These are phyloP conservation scores for Lophotis ruficrista DNA, from an alignment of 2,113 vertebrate species.

Conservation along the genomic window DNA sequence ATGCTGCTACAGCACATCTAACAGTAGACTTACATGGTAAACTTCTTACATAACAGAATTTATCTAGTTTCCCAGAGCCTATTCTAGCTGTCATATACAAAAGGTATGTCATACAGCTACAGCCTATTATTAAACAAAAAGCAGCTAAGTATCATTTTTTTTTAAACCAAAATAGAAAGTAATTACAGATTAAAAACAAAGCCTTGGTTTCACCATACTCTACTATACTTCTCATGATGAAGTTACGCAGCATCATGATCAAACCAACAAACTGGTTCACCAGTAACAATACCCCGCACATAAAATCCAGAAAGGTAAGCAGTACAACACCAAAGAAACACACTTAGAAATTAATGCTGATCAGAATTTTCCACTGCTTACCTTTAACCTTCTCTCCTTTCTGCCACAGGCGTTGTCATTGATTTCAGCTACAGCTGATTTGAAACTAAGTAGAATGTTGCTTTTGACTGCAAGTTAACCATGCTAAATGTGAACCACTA, in stretches of 20 bases:
- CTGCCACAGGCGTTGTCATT: neutral
- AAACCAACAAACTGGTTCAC: neutral
- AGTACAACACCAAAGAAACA: neutral
- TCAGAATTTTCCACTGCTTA: neutral
- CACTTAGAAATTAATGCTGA: neutral
- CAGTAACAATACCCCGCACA: neutral
- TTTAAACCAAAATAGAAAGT: neutral
- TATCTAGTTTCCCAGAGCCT: neutral
- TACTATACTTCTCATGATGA: neutral
- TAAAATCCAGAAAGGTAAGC: neutral
- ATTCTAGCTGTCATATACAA: fast-evolving
- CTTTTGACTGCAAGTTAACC: neutral
- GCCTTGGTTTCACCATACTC: neutral
- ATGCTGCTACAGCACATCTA: neutral
- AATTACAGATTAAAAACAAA: neutral
- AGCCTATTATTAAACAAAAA: neutral
- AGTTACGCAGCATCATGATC: neutral
- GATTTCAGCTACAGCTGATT: neutral
- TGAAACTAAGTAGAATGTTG: neutral
- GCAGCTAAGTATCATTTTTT: neutral
- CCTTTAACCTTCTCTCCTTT: neutral
- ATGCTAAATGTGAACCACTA: neutral
- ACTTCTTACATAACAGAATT: neutral
- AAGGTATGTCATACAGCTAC: neutral
- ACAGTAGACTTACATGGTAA: neutral